Percentiles rank a stretch among this genome's conserved stretches.
Conservation (phyloP, 30 jellyfish, hydroid and myxozoan species). For the Cassiopea andromeda region DNA sequence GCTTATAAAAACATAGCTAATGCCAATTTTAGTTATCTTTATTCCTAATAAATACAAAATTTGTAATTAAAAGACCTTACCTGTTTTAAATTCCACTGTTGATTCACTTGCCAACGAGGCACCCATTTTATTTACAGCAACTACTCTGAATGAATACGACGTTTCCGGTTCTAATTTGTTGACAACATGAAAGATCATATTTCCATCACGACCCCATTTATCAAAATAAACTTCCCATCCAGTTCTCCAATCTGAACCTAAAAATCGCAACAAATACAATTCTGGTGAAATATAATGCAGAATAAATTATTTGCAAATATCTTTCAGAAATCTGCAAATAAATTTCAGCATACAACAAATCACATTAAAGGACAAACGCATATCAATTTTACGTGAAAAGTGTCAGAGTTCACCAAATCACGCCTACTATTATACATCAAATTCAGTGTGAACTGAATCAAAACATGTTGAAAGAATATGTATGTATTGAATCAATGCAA, state of each 20-base stretch:
- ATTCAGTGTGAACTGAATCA: no score
- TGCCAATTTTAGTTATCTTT: background rate
- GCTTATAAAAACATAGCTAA: background rate
- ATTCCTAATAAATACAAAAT: background rate
- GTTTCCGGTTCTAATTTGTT: slow-evolving; percentile 66
- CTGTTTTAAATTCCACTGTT: slow-evolving; percentile 69
- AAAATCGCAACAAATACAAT: background rate
- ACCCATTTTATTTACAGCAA: slow-evolving; percentile 77
- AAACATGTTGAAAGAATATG: no score
- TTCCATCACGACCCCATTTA: slow-evolving; percentile 67
- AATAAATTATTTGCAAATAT: no score
- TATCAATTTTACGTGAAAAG: no score
- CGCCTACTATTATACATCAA: no score
- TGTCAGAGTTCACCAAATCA: no score
- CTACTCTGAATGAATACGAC: slow-evolving; percentile 77
- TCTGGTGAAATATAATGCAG: no score
- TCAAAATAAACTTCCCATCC: slow-evolving; percentile 71
- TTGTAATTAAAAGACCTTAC: slow-evolving; percentile 25
- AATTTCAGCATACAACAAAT: no score
- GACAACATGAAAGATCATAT: slow-evolving; percentile 56
- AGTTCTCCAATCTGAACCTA: slow-evolving; percentile 60
- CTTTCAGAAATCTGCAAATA: no score
- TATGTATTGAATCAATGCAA: no score
- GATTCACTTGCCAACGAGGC: slow-evolving; percentile 75
- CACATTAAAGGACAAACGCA: no score